phyloP scores from a whole-genome alignment of 2,113 vertebrate genomes.

The Brachypteracias leptosomus region DNA sequence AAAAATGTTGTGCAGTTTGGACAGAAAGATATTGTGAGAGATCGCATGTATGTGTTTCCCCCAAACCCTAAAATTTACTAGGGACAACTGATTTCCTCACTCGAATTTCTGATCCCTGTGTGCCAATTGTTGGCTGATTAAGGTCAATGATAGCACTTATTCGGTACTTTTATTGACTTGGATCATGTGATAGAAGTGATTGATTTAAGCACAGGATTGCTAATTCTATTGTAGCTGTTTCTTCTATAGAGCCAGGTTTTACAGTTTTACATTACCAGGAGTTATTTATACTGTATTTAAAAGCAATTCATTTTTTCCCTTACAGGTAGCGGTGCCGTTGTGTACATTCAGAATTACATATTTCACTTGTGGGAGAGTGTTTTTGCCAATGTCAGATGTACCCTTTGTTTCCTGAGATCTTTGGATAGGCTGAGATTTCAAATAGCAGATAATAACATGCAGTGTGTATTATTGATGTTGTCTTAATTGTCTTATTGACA shows the following conservation, averaged over 20 bases:
- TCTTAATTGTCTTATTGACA: conserved; percentile 83
- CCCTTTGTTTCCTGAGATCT: conserved; percentile 71
- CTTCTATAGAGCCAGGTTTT: conserved; percentile 9
- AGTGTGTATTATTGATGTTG: conserved; percentile 76
- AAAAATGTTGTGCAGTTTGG: background rate
- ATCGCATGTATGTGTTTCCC: background rate
- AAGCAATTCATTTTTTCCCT: background rate
- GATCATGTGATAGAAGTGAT: conserved; percentile 68
- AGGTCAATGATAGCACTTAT: conserved; percentile 70
- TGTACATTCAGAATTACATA: background rate
- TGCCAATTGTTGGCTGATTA: conserved; percentile 66
- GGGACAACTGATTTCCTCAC: background rate
- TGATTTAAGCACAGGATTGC: conserved; percentile 69
- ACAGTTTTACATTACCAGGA: background rate
- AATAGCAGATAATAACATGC: conserved; percentile 72
- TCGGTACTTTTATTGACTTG: conserved; percentile 68
- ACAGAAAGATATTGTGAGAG: background rate
- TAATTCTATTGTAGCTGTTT: conserved; percentile 54
- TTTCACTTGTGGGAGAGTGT: conserved; percentile 18
- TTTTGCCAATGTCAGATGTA: conserved; percentile 31
- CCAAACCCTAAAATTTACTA: background rate
- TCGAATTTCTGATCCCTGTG: conserved; percentile 58
- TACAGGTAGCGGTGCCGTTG: background rate
- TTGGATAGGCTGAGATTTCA: conserved; percentile 64
- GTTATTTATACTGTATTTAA: conserved; percentile 45